Evolutionary conservation across 2,888 invertebrate genomes (phyloP), one percentile per base, ranked within the genome.

Genomic region (Erebia epiphron): DNA sequence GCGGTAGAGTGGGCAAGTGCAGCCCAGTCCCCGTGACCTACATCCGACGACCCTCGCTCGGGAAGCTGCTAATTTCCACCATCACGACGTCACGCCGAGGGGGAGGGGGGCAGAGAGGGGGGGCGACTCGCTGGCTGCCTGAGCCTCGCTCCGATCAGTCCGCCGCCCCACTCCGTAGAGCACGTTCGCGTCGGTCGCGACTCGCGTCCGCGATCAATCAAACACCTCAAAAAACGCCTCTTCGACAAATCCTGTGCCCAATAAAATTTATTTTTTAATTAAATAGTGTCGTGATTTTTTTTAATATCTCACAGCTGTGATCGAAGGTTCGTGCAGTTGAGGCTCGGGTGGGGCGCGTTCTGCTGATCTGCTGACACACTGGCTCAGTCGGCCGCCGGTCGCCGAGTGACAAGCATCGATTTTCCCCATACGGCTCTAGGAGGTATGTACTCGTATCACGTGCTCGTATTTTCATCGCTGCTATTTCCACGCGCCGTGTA

Each of bases 361-460:
- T 82, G 54, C 90, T 94, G 93, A 93, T 86, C 89, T 82, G 26
- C 91, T 94, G 93, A 93, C 94, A 93, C 90, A 91, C 90, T 94
- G 94, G 94, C 94, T 94, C 94, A 94, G 94, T 94, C 87, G 86
- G 89, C 89, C 87, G 86, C 86, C 90, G 91, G 91, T 88, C 91
- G 91, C 88, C 89, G 89, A 91, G 92, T 92, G 88, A 88, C 90
- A 90, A 92, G 88, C 91, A 92, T 92, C 89, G 92, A 92, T 92
- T 91, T 91, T 90, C 91, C 86, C 83, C 87, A 88, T 86, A 90
- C 88, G 84, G 81, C 86, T 82, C 83, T 87, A 86, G 88, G 88
- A 92, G 92, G 92, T 92, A 92, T 86, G 92, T 92, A n/a, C n/a
- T n/a, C n/a, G n/a, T n/a, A 85, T 92, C 92, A 92, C 92, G 92